phyloP scores from a whole-genome alignment of 2,797 vertebrate genomes.

The Gymnocypris eckloni region DNA sequence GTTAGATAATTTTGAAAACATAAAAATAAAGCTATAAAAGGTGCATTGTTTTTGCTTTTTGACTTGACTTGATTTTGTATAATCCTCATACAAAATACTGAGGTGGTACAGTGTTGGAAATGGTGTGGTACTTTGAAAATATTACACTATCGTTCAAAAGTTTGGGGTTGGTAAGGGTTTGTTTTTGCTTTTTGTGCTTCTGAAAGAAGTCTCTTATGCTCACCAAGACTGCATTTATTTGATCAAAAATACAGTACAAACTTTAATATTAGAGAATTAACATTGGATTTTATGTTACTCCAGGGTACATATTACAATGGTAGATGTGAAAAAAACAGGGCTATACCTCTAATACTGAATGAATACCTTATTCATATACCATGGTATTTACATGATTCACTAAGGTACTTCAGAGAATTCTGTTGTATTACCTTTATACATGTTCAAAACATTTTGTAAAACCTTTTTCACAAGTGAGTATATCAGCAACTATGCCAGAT shows the following conservation, averaged over 20 bases:
- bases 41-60: background rate
- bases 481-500: background rate
- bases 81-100: background rate
- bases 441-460: background rate
- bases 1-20: constrained; percentile 1
- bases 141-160: background rate
- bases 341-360: background rate
- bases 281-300: background rate
- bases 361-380: background rate
- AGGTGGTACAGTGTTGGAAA: background rate
- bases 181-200: background rate
- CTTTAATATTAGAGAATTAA: background rate
- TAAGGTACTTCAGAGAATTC: background rate
- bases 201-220: background rate
- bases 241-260: background rate
- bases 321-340: background rate
- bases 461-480: background rate
- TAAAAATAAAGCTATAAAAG: background rate
- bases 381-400: background rate
- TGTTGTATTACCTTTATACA: background rate
- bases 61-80: background rate
- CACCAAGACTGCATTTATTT: constrained; percentile 1
- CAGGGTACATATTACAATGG: background rate
- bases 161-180: background rate
- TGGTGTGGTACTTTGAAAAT: background rate